Percentiles rank a stretch among this genome's conserved stretches.
These are phyloP conservation scores for Actias luna DNA, from an alignment of 2,888 invertebrate genomes.

Conservation along the genomic window DNA sequence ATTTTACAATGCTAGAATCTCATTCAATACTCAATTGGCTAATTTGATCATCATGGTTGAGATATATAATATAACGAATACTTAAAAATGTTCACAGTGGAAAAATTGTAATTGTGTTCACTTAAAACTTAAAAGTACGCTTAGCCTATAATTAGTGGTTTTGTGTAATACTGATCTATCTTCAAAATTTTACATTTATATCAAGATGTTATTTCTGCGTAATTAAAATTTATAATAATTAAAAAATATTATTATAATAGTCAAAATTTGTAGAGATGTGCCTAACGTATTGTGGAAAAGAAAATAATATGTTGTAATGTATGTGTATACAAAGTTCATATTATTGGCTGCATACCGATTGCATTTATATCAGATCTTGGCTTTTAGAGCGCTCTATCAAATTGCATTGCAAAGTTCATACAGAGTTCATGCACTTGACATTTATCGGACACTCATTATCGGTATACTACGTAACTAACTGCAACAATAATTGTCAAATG, in stretches of 20 bases:
- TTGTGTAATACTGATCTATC: no score
- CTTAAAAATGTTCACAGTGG: no score
- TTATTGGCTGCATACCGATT: neutral
- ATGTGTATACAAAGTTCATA: neutral
- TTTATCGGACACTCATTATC: slow-evolving; percentile 38
- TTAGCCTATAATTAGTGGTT: no score
- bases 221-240: no score
- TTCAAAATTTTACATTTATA: no score
- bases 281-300: neutral
- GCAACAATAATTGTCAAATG: neutral
- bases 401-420: slow-evolving; percentile 41
- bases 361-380: slow-evolving; percentile 6
- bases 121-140: no score
- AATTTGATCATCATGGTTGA: no score
- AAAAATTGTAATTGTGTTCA: no score
- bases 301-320: neutral
- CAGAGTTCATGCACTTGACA: slow-evolving; percentile 49
- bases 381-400: slow-evolving; percentile 25
- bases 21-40: no score
- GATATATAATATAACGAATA: no score
- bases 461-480: slow-evolving; percentile 16
- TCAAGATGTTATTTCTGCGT: no score
- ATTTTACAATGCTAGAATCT: neutral
- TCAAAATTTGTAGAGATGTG: neutral
- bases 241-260: neutral